Evolutionary conservation across 1,140 invertebrate genomes (phyloP).

Genomic region (Stegodyphus dumicola): DNA sequence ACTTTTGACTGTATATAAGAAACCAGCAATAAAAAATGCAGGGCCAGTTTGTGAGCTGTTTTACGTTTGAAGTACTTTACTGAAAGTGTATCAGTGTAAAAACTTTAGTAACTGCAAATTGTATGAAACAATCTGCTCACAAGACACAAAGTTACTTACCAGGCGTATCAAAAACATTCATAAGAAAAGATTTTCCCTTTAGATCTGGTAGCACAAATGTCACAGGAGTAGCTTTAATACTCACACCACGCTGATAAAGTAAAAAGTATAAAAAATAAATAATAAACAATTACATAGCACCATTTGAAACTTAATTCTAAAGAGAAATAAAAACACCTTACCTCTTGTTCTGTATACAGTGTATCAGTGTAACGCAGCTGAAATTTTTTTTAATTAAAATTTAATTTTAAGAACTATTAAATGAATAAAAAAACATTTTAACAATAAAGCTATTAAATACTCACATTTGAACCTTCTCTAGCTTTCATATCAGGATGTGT

Average conservation of each 20-base stretch:
- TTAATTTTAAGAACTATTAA: background rate
- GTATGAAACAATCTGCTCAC: background rate
- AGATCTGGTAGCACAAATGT: conserved; percentile 91
- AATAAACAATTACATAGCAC: background rate
- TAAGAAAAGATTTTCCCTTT: conserved; percentile 92
- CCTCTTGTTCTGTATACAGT: conserved; percentile 95
- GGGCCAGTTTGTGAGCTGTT: no score
- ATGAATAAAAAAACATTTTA: background rate
- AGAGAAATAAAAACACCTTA: conserved; percentile 19
- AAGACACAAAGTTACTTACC: conserved; percentile 70
- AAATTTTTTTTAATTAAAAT: conserved; percentile 9
- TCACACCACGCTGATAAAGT: conserved; percentile 80
- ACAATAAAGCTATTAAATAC: conserved; percentile 50
- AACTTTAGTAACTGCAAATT: background rate
- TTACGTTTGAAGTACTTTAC: no score
- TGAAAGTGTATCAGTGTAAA: no score
- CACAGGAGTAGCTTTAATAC: conserved; percentile 96
- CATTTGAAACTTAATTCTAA: background rate
- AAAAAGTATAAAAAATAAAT: conserved; percentile 1
- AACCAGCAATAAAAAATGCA: no score
- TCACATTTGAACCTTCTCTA: conserved; percentile 72
- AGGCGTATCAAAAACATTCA: conserved; percentile 99
- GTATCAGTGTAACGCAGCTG: conserved; percentile 95
- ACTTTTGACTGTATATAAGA: no score
- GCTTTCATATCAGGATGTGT: conserved; percentile 89